Evolutionary conservation across 2,113 vertebrate genomes (phyloP).

Genomic region (Nothoprocta perdicaria): DNA sequence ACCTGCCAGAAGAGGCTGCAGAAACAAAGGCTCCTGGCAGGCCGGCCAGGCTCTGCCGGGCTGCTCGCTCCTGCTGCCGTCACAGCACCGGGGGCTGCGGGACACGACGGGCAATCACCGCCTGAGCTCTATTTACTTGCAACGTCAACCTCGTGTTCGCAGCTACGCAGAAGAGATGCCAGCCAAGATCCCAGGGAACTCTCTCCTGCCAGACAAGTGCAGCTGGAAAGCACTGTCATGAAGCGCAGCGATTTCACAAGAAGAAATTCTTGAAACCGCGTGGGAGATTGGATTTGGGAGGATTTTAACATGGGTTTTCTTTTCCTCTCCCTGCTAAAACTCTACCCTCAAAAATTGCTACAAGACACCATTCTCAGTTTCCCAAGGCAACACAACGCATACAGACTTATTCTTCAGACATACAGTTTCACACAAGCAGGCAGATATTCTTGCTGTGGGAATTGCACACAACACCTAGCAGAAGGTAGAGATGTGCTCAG

Average conservation of each 20-base stretch:
- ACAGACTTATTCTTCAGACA: fast-evolving
- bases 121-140: not conserved
- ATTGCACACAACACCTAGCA: not conserved
- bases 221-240: not conserved
- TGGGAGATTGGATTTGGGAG: not conserved
- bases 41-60: not conserved
- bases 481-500: fast-evolving
- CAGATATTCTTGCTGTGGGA: fast-evolving
- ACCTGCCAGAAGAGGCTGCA: not conserved
- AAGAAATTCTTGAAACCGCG: not conserved
- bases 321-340: not conserved
- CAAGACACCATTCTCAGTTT: not conserved
- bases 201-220: not conserved
- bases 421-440: fast-evolving
- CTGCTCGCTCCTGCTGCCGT: fast-evolving
- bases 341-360: not conserved
- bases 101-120: fast-evolving
- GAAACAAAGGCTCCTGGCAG: not conserved
- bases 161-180: not conserved
- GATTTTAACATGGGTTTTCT: not conserved
- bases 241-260: not conserved
- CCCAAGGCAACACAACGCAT: not conserved
- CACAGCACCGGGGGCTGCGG: not conserved
- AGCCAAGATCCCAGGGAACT: not conserved
- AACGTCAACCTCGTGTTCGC: not conserved